phyloP scores from a whole-genome alignment of 2,113 vertebrate genomes.

The Nycticebus coucang region DNA sequence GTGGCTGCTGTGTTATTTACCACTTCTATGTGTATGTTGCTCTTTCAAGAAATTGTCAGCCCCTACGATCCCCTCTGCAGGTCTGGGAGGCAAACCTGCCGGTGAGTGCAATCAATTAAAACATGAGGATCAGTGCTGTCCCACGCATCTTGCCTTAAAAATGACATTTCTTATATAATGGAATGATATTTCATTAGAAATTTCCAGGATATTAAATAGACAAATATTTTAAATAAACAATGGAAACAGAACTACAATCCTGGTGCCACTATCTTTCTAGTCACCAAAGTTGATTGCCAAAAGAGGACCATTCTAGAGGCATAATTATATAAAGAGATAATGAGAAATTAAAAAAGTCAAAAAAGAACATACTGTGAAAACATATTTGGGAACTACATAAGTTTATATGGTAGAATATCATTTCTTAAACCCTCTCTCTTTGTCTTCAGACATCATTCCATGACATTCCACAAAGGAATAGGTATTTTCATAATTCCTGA shows the following conservation, averaged over 20 bases:
- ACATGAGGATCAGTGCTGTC: not conserved
- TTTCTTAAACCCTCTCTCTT: not conserved
- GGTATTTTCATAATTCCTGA: not conserved
- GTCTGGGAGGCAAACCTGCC: not conserved
- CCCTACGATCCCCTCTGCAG: not conserved
- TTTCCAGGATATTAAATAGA: not conserved
- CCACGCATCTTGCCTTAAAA: not conserved
- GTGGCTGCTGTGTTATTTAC: not conserved
- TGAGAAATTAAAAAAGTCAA: not conserved
- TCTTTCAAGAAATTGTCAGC: not conserved
- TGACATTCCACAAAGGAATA: not conserved
- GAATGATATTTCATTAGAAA: not conserved
- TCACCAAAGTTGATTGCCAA: not conserved
- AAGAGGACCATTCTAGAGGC: not conserved
- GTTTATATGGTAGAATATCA: not conserved
- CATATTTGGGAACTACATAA: not conserved
- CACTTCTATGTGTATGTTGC: not conserved
- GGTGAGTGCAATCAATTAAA: not conserved
- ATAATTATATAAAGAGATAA: conserved; percentile 16
- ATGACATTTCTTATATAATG: not conserved
- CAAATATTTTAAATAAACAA: conserved; percentile 32
- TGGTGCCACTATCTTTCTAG: not conserved
- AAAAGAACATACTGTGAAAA: not conserved
- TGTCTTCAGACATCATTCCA: conserved; percentile 3
- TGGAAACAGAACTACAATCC: not conserved